Base-by-base conservation (phyloP, 2,888 invertebrate species). In the Calameuta pallipes region DNA sequence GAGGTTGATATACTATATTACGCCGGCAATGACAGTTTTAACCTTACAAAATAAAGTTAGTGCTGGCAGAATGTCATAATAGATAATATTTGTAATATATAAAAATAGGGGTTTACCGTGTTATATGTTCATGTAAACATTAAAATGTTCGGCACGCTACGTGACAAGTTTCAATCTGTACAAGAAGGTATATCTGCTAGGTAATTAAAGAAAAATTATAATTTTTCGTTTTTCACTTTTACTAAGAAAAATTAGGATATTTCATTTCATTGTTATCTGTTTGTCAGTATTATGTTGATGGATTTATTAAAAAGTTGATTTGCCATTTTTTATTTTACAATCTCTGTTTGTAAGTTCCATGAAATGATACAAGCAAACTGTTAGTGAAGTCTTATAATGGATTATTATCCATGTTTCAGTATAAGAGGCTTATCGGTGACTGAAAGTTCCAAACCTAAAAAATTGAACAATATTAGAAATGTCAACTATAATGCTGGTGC, bases 401-500 rank as follows among this genome's bases (percentile, higher is more conserved):
- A 30, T 69, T 1, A 4, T 41, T 56, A 56, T 23, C 9, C 73
- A 69, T 23, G n/a, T 81, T 88, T 73, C 74, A 91, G 91, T 82
- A 89, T 91, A 77, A 87, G 90, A 74, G 90, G 90, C 75, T 83
- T 91, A 31, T 85, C 89, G 13, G 80, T 88, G 30, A 74, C 81
- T 3, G 91, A 91, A 78, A 80, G 80, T 75, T 75, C 87, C 31
- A 88, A 87, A 80, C 80, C 82, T 11, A 89, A 86, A 69, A 56
- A 74, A 68, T 13, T 79, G 12, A 70, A 73, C 4, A 87, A 86
- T 78, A 9, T 69, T 9, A 82, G 88, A 82, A 88, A 87, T 79
- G 89, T 93, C 35, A 93, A 94, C 89, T 92, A 92, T 76, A 93
- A 94, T 86, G 95, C 95, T 83, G 96, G 96, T 9, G 94, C 94